Percentiles rank a stretch among this genome's conserved stretches.
Evolutionary conservation across 2,888 invertebrate species (phyloP).

Genomic region (Tenthredo mesomela): DNA sequence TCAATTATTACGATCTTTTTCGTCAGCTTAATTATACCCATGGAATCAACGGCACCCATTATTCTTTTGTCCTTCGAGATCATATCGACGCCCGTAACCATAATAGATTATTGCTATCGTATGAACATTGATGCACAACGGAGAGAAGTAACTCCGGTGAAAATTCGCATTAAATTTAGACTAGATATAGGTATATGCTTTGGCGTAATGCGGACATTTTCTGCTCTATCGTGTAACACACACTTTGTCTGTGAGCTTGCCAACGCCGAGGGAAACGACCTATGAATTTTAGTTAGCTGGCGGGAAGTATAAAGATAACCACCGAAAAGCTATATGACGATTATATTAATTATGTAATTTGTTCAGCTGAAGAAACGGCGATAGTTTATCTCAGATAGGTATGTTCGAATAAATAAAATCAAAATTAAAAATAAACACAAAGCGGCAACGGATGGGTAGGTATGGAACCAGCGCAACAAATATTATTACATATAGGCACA

Average conservation of each 20-base stretch:
- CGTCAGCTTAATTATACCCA: not conserved
- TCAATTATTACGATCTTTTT: not conserved
- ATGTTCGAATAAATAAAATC: not conserved
- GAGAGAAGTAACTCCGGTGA: not conserved
- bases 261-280: not conserved
- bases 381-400: not conserved
- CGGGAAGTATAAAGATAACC: not conserved
- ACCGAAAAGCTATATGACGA: not conserved
- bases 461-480: not conserved
- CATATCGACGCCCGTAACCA: not conserved
- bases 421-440: not conserved
- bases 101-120: not conserved
- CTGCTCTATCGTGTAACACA: conserved; percentile 1
- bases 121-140: not conserved
- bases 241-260: not conserved
- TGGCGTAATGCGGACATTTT: not conserved
- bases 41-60: not conserved
- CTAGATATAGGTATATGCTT: not conserved
- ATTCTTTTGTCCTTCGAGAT: not conserved
- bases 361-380: not conserved
- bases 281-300: not conserved
- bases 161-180: not conserved
- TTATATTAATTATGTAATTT: not conserved
- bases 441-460: not conserved
- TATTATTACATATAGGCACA: no score